A percentile compares a stretch with the other conserved stretches of the same genome.
These are phyloP conservation scores for Patiria pectinifera DNA, from an alignment of 53 echinoderm and acorn worm genomes.

Conservation along the genomic window DNA sequence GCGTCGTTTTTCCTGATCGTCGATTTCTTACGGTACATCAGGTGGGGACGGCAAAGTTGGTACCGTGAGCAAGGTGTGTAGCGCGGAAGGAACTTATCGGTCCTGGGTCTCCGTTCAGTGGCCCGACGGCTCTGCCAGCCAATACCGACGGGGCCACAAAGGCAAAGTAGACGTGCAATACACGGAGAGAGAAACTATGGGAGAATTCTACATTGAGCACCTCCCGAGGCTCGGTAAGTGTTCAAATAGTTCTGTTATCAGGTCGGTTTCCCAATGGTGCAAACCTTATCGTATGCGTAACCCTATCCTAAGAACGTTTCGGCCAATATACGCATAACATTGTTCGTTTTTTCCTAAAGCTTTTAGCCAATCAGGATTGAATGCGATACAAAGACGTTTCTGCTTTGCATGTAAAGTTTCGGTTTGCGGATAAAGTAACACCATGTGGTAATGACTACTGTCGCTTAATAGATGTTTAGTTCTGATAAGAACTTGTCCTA, in stretches of 20 bases:
- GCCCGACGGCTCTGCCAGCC: constrained; percentile 28
- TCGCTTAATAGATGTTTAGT: no score
- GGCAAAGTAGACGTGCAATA: constrained; percentile 75
- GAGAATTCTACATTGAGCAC: constrained; percentile 65
- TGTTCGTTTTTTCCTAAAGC: no score
- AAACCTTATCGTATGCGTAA: no score
- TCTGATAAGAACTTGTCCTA: no score
- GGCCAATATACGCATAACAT: no score
- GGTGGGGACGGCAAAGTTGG: constrained; percentile 71
- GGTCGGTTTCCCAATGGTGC: no score
- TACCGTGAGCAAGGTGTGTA: constrained; percentile 33
- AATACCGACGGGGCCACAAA: constrained; percentile 69
- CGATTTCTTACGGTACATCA: background rate
- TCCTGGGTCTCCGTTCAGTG: constrained; percentile 68
- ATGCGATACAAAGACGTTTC: no score
- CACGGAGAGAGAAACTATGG: constrained; percentile 29
- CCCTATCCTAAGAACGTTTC: no score
- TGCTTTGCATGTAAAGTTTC: no score
- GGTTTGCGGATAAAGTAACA: no score
- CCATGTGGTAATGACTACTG: no score
- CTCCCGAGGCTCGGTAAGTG: constrained; percentile 66
- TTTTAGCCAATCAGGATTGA: no score
- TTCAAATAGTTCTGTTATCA: background rate
- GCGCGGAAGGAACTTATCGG: constrained; percentile 40
- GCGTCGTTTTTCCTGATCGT: background rate